Percentiles rank a stretch among this genome's conserved stretches.
phyloP scores from a whole-genome alignment of 2,797 vertebrate genomes.

The Lepilemur ruficaudatus region DNA sequence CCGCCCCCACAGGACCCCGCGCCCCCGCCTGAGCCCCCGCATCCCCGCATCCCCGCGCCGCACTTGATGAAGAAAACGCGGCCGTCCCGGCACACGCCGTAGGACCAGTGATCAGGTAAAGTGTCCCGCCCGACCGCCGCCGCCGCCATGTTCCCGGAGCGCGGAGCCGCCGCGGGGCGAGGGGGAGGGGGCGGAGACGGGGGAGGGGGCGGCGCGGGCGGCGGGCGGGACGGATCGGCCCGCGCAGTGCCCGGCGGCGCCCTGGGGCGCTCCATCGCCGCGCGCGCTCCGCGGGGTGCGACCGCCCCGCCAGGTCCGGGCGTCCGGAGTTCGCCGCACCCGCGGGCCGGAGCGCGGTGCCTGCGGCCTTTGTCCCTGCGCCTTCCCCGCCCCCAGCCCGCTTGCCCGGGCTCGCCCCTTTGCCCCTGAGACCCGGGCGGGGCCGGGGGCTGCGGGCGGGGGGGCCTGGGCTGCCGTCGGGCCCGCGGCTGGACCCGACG shows the following conservation, averaged over 20 bases:
- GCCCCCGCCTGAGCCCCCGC: background rate
- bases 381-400: slow-evolving; percentile 57
- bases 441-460: background rate
- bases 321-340: background rate
- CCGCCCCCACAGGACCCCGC: slow-evolving; percentile 2
- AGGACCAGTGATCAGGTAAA: slow-evolving; percentile 96
- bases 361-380: slow-evolving; percentile 70
- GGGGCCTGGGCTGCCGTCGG: background rate
- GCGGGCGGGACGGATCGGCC: background rate
- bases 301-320: background rate
- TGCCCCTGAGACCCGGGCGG: background rate
- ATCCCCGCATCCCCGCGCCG: slow-evolving; percentile 70
- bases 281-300: background rate
- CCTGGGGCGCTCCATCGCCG: background rate
- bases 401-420: background rate
- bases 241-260: background rate
- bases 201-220: slow-evolving; percentile 36
- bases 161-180: slow-evolving; percentile 81
- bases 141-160: slow-evolving; percentile 95
- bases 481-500: background rate
- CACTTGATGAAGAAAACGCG: slow-evolving; percentile 98
- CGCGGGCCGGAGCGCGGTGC: background rate
- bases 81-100: slow-evolving; percentile 95
- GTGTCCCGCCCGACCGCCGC: slow-evolving; percentile 93
- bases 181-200: slow-evolving; percentile 56